Conservation (phyloP, 2,888 invertebrate species). For the Cenopis cana region DNA sequence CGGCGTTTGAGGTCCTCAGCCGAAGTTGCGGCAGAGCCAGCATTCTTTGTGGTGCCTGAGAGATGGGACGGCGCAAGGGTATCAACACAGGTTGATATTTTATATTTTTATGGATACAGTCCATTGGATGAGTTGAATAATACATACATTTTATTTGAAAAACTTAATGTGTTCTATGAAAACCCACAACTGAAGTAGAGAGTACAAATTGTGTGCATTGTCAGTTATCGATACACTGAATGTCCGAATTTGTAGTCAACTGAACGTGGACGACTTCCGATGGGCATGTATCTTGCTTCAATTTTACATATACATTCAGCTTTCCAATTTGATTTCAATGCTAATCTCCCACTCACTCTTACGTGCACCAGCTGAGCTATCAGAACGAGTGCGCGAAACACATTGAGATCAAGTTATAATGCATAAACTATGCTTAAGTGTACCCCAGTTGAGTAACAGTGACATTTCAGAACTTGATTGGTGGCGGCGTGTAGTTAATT, state of each 20-base stretch:
- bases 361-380: not conserved
- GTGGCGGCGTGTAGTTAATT: slow-evolving; percentile 20
- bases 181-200: not conserved
- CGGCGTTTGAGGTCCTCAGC: too few species aligned
- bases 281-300: not conserved
- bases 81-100: too few species aligned
- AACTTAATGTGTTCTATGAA: not conserved
- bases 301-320: not conserved
- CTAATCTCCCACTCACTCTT: not conserved
- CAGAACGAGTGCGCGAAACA: not conserved
- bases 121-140: too few species aligned
- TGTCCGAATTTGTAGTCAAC: not conserved
- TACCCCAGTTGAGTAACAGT: not conserved
- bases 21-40: too few species aligned
- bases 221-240: not conserved
- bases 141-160: too few species aligned
- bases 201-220: not conserved
- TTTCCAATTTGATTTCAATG: not conserved
- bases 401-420: not conserved
- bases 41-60: too few species aligned
- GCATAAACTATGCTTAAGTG: not conserved
- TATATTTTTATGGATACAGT: too few species aligned
- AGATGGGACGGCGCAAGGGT: too few species aligned
- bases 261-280: not conserved
- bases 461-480: slow-evolving; percentile 15